phyloP scores from a whole-genome alignment of 2,888 invertebrate genomes.

The Athalia rosae region DNA sequence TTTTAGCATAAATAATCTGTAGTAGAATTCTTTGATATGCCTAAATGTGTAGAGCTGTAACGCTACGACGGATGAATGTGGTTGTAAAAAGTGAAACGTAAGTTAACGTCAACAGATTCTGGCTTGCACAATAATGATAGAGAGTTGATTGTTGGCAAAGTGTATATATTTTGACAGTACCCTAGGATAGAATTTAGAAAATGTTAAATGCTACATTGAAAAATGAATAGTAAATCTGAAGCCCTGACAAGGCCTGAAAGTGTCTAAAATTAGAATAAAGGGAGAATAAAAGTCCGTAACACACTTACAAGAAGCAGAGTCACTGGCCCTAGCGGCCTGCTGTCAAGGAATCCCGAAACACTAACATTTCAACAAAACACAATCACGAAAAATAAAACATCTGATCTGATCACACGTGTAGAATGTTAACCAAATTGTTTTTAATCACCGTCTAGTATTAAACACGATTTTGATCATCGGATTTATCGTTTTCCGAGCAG shows the following conservation, averaged over 20 bases:
- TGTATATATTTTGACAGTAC: background rate
- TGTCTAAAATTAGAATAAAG: slow-evolving; percentile 43
- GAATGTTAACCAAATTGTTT: background rate
- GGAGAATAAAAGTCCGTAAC: slow-evolving; percentile 29
- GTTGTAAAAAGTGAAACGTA: background rate
- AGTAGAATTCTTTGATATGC: too few relatives aligned
- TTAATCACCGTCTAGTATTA: background rate
- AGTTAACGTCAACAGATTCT: background rate
- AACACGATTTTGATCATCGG: slow-evolving; percentile 3
- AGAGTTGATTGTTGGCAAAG: background rate
- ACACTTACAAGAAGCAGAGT: slow-evolving; percentile 42
- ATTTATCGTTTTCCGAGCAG: slow-evolving; percentile 8
- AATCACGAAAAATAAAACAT: slow-evolving; percentile 44
- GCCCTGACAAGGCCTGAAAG: slow-evolving; percentile 32
- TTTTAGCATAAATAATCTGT: too few relatives aligned
- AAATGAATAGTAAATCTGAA: slow-evolving; percentile 22
- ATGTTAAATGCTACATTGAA: background rate
- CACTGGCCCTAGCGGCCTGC: slow-evolving; percentile 45
- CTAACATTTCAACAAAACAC: slow-evolving; percentile 50
- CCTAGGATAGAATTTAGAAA: too few relatives aligned
- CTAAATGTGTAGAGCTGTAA: background rate
- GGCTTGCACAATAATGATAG: slow-evolving; percentile 21
- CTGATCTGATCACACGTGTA: background rate
- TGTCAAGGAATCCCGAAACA: slow-evolving; percentile 53
- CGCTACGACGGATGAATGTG: background rate